These are phyloP conservation scores for Psophia crepitans DNA, from an alignment of 2,113 vertebrate species.

Conservation along the genomic window DNA sequence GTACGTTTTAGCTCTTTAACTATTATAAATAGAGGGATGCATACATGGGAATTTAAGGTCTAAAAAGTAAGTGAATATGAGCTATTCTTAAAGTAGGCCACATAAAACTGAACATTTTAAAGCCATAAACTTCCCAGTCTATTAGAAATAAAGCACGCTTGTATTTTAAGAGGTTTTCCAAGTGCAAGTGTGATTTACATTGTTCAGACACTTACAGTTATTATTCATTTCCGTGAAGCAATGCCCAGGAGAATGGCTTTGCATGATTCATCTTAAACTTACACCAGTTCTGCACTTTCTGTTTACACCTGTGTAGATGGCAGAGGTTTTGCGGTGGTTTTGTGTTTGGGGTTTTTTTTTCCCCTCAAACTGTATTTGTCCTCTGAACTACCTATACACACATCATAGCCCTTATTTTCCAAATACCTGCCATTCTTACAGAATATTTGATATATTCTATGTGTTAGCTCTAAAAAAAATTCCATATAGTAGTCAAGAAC, in stretches of 20 bases:
- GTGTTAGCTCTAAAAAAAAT: not conserved
- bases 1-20: not conserved
- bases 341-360: not conserved
- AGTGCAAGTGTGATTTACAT: conserved; percentile 64
- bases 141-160: conserved; percentile 62
- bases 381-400: conserved; percentile 12
- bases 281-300: not conserved
- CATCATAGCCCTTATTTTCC: not conserved
- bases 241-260: conserved; percentile 45
- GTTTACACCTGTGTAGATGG: conserved; percentile 57
- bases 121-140: conserved; percentile 52
- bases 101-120: conserved; percentile 45
- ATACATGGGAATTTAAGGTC: not conserved
- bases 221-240: conserved; percentile 65
- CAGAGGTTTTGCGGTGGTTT: not conserved
- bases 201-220: conserved; percentile 64
- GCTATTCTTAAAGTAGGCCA: conserved; percentile 4
- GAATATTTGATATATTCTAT: not conserved
- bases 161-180: conserved; percentile 70
- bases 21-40: not conserved
- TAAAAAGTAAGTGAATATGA: conserved; percentile 30
- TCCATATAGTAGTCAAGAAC: conserved; percentile 24
- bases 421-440: not conserved
- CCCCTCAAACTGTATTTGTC: conserved; percentile 11
- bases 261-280: conserved; percentile 45